Base-by-base conservation (phyloP, 2,113 vertebrate species). In the Anas platyrhynchos region DNA sequence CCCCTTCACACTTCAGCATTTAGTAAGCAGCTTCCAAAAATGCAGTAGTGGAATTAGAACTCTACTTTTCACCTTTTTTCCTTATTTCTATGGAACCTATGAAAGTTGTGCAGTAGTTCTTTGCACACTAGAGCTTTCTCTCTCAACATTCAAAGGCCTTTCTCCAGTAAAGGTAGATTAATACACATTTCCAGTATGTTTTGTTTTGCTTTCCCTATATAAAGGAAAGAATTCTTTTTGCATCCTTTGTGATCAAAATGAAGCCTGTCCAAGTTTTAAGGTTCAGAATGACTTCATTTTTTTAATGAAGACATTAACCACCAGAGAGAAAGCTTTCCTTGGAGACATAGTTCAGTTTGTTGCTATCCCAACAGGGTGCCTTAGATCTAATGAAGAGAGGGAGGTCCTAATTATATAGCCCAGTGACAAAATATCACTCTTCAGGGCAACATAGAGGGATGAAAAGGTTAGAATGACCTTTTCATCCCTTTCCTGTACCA, bases 131-230 rank as follows among this genome's bases (percentile, higher is more conserved):
- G 20, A 85, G 10, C 13, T 36, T 95, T 86, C 65, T 56, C n/a
- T 67, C 23, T 41, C n/a, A 59, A 6, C 18, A 9, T 3, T 29
- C 54, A 23, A 63, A 73, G 32, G 7, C 6, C 12, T 90, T 80
- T 83, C 41, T 34, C 8, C 41, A 67, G 18, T 41, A 11, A 48
- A 48, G 7, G 18, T 27, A 93, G 68, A 96, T 62, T 86, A 97
- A 97, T 91, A 93, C 46, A 6, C 62, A 67, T 94, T 86, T 41
- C 72, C 46, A 86, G 23, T n/a, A 93, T 50, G n/a, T 97, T 96
- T 94, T 93, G 93, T 94, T 94, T 43, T 97, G 96, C 93, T 93
- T 93, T 95, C 94, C 92, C 55, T 95, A 27, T 31, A 91, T 41
- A 90, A 91, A 95, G 85, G 91, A 95, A 58, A 13, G 12, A 87